phyloP scores from a whole-genome alignment of 2,113 vertebrate species.

The Bubo bubo region DNA sequence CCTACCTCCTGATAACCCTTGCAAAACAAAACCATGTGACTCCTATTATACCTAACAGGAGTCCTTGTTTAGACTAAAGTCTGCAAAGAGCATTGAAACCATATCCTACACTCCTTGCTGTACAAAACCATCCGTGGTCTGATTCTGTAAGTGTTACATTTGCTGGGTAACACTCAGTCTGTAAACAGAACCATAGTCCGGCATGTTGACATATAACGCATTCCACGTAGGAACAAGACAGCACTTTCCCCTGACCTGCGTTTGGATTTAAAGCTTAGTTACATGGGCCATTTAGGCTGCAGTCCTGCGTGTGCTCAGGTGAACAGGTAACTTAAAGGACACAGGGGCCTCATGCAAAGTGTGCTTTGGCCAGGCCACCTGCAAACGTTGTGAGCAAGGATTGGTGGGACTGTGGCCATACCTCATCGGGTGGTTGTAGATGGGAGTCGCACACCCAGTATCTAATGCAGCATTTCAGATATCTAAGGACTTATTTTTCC shows the following conservation, averaged over 20 bases:
- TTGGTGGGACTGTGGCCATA: neutral
- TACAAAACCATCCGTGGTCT: neutral
- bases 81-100: slow-evolving; percentile 9
- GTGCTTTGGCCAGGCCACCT: neutral
- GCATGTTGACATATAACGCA: fast-evolving
- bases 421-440: neutral
- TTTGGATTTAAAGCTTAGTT: neutral
- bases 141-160: neutral
- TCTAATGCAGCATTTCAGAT: neutral
- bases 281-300: neutral
- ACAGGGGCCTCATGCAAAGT: neutral
- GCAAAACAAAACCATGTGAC: neutral
- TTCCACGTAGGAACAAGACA: slow-evolving; percentile 10
- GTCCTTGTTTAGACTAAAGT: neutral
- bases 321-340: neutral
- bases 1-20: neutral
- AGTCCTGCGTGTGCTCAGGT: neutral
- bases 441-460: neutral
- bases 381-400: neutral
- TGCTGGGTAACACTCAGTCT: neutral
- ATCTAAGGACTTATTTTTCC: neutral
- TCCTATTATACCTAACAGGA: neutral
- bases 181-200: neutral
- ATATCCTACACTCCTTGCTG: neutral
- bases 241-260: neutral